Evolutionary conservation across 2,113 vertebrate species (phyloP).

Genomic region (Nothocercus nigrocapillus): DNA sequence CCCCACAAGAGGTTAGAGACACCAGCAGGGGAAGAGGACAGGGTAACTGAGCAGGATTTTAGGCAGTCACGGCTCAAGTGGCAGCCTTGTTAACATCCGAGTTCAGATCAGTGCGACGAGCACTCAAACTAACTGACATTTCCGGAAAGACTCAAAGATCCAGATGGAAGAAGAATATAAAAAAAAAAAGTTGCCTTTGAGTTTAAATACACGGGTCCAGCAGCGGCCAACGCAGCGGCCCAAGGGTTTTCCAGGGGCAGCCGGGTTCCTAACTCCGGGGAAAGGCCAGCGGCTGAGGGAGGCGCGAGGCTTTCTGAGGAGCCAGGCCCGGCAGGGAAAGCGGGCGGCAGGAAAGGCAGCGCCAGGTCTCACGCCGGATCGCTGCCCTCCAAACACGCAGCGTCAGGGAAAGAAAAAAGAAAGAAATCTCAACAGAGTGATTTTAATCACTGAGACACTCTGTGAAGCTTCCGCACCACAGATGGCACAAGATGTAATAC

Average conservation of each 20-base stretch:
- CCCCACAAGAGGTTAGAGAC: neutral
- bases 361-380: neutral
- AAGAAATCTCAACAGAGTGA: neutral
- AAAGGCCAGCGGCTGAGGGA: neutral
- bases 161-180: neutral
- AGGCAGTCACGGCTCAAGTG: neutral
- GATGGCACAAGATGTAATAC: neutral
- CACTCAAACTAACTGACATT: neutral
- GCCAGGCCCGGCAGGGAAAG: neutral
- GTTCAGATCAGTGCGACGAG: neutral
- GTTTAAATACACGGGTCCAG: neutral
- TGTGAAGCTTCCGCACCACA: neutral
- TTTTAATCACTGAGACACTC: neutral
- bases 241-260: neutral
- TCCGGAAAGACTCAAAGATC: neutral
- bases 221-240: neutral
- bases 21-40: neutral
- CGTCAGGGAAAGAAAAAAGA: neutral
- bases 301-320: neutral
- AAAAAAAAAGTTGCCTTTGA: neutral
- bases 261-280: neutral
- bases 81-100: accelerated
- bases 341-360: neutral
- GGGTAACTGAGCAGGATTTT: neutral
- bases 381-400: neutral